Conservation (phyloP, 2,797 vertebrate genomes). For the Eutrigla gurnardus region DNA sequence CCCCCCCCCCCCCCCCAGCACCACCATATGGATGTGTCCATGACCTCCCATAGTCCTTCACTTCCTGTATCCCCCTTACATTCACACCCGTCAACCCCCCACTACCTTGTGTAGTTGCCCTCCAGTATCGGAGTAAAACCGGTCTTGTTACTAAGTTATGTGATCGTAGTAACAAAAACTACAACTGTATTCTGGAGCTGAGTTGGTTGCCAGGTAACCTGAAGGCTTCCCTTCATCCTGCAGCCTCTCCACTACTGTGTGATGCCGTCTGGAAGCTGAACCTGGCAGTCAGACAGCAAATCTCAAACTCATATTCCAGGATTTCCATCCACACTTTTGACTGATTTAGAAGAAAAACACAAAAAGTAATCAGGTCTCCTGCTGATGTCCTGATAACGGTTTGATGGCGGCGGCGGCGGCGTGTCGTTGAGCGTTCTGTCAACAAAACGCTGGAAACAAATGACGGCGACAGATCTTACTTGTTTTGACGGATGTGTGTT, state of each 20-base stretch:
- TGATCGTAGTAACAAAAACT: neutral
- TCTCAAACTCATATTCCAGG: conserved; percentile 19
- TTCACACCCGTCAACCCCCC: neutral
- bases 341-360: conserved; percentile 4
- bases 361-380: conserved; percentile 13
- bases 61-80: conserved; percentile 23
- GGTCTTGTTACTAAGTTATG: neutral
- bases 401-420: no score
- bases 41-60: conserved; percentile 66
- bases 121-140: conserved; percentile 2
- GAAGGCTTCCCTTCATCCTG: conserved; percentile 11
- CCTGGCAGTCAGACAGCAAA: conserved; percentile 20
- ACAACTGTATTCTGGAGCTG: neutral
- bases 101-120: neutral
- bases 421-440: conserved; percentile 4
- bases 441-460: conserved; percentile 28
- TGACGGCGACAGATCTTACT: neutral
- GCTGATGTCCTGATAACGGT: conserved; percentile 21
- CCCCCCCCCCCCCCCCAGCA: conserved; percentile 21
- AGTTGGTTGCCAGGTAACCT: conserved; percentile 11
- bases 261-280: conserved; percentile 17
- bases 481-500: conserved; percentile 48
- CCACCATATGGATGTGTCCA: conserved; percentile 69
- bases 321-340: neutral
- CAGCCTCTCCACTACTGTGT: conserved; percentile 12